Evolutionary conservation across 2,113 vertebrate species (phyloP), one percentile per base, ranked within the genome.

Genomic region (Macquaria australasica): DNA sequence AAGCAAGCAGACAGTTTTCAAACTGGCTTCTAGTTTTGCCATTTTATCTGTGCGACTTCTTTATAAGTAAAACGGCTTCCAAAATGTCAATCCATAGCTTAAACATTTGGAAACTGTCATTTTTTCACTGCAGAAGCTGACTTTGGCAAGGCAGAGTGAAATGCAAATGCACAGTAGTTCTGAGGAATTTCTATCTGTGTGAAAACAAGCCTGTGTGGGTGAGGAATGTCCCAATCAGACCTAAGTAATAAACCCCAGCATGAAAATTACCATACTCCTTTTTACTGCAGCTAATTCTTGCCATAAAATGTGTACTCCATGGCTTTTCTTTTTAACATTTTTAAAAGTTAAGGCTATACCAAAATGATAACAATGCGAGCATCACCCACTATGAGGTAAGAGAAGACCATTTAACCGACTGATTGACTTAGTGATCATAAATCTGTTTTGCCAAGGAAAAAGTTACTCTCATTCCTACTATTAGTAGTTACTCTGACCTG

Each of bases 91-190:
- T 60, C 50, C 21, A 16, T 1, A 63, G 37, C 39, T 41, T n/a
- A 25, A 48, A 59, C 39, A 70, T 50, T 34, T 23, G 12, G 7
- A 43, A 66, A 34, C 41, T 0, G 12, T 34, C 1, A 55, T 67
- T 76, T 21, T 15, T 31, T 62, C 20, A 28, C 15, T 64, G 50
- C 25, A 64, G 48, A 66, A 66, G 21, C 45, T 2, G 0, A 9
- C 4, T 37, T 34, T 25, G 25, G 68, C 16, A 37, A 39, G 14
- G 43, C 10, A 18, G n/a, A 50, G 23, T 59, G 15, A 76, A 66
- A 80, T 83, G 60, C 14, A 73, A 77, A 82, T 79, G 37, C 18
- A 50, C 6, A 43, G 14, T 16, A 53, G 34, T 62, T 60, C 31
- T 48, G 37, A 66, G 41, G 63, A 77, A 28, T 41, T 77, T 39